These are phyloP conservation scores for Drosophila rufa DNA, from an alignment of 1,140 invertebrate genomes.

Conservation along the genomic window DNA sequence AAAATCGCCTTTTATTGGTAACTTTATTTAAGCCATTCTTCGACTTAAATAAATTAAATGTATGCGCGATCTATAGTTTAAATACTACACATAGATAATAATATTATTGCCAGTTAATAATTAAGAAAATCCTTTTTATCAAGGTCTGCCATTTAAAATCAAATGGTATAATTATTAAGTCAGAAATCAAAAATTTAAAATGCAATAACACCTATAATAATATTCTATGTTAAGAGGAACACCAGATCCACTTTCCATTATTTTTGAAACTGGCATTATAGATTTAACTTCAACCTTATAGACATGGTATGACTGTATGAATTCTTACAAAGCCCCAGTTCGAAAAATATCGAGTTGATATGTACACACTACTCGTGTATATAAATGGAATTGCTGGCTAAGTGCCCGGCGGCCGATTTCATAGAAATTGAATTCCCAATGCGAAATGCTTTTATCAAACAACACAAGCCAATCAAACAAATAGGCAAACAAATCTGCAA, in stretches of 20 bases:
- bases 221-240: neutral
- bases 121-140: no score
- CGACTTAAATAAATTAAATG: neutral
- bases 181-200: neutral
- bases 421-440: conserved; percentile 50
- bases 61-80: no score
- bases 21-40: neutral
- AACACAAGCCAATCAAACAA: conserved; percentile 65
- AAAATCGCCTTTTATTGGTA: no score
- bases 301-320: neutral
- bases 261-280: neutral
- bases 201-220: neutral
- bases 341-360: conserved; percentile 15
- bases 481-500: conserved; percentile 64
- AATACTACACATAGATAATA: no score
- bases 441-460: conserved; percentile 52
- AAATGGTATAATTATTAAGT: neutral
- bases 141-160: neutral
- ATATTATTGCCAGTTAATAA: no score
- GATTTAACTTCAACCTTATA: conserved; percentile 2
- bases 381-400: conserved; percentile 22
- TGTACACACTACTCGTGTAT: conserved; percentile 1
- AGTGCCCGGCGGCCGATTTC: conserved; percentile 22
- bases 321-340: neutral
- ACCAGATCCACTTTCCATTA: neutral